Base-by-base conservation (phyloP, 37 sponge, comb jelly and placozoan genomes). In the Trichoplax adhaerens region DNA sequence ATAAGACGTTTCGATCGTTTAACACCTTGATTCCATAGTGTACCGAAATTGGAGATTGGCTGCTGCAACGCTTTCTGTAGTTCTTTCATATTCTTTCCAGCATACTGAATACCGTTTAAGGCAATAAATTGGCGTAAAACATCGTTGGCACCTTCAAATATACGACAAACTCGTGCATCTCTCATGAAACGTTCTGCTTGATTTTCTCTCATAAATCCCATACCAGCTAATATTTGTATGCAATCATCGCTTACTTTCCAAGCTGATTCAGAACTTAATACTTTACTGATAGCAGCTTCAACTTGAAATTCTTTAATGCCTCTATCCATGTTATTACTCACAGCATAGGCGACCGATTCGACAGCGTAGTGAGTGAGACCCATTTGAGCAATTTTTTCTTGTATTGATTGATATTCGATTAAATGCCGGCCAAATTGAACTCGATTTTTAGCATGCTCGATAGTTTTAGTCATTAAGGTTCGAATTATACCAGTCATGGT, bases 111-210 rank as follows among this genome's bases (percentile, higher is more conserved):
- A 4, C 99, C 99, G 57, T 89, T 92, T n/a, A 98, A 84, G 12
- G 99, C 85, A 1, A 98, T 76, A 77, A 98, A 92, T 65, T 92
- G 88, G 48, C 91, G 69, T 3, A 98, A 82, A 58, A 98, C 87
- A 67, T 98, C 99, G 56, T 98, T 98, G 68, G 88, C 83, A 12
- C 99, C 99, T 68, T 98, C 99, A 75, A 98, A 98, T 69, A 98
- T 98, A 54, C 94, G 68, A 72, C 91, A 98, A 48, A 98, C 92
- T 49, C 99, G 68, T 65, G 92, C 79, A 62, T 98, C 99, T 54
- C 99, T 74, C 79, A 92, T 10, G 61, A 92, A 82, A 1, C 99
- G 64, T 81, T 98, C 99, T 77, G 29, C 29, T 29, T 29, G 29
- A 29, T 29, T 29, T 29, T 29, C 29, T 29, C 29, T 29, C 29